Conservation (phyloP, 2,113 vertebrate species). For the Apteryx owenii region DNA sequence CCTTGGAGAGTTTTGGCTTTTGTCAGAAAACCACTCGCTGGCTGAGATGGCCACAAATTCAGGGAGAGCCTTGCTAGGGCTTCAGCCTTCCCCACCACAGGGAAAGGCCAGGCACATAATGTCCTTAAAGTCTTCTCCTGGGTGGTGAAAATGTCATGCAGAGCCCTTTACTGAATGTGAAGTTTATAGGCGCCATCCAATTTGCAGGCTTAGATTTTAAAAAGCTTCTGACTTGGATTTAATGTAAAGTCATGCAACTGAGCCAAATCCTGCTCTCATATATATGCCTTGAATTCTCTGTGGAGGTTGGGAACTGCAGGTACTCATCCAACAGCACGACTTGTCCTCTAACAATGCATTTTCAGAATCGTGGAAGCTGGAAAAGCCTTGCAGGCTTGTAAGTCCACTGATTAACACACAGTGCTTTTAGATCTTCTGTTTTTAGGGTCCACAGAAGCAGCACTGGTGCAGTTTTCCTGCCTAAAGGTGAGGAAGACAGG, state of each 20-base stretch:
- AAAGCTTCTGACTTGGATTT: background rate
- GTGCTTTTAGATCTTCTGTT: background rate
- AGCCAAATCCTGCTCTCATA: background rate
- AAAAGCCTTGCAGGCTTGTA: background rate
- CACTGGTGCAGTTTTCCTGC: background rate
- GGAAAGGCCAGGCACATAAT: accelerated
- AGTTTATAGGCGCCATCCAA: background rate
- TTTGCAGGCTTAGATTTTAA: background rate
- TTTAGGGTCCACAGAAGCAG: background rate
- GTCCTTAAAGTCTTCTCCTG: accelerated
- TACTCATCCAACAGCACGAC: background rate
- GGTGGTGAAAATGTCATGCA: background rate
- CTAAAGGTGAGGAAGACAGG: background rate
- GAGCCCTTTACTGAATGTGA: background rate
- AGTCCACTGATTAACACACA: background rate
- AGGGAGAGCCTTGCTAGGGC: background rate
- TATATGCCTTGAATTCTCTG: background rate
- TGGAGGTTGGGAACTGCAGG: background rate
- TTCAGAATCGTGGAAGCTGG: background rate
- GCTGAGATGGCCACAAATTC: accelerated
- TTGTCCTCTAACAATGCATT: background rate
- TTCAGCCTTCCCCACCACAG: background rate
- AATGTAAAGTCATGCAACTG: background rate
- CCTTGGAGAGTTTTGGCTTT: background rate
- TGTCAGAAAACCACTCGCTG: background rate